A percentile compares a stretch with the other conserved stretches of the same genome.
phyloP scores from a whole-genome alignment of 2,797 vertebrate species.

The Ctenopoma kingsleyae region DNA sequence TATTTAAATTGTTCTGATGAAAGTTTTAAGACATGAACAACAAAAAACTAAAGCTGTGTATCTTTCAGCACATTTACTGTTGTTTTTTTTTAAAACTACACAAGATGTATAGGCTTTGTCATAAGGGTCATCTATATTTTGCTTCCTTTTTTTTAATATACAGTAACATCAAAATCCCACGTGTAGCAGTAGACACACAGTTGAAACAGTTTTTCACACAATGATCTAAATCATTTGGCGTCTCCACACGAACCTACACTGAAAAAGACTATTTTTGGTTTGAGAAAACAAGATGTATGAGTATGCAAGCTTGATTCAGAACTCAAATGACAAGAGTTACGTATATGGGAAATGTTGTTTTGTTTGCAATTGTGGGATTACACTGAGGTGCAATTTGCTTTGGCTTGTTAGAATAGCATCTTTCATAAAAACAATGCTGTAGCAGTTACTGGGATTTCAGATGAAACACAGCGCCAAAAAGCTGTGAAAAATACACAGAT shows the following conservation, averaged over 20 bases:
- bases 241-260: too few species aligned
- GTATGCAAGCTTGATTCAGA: neutral
- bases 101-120: too few species aligned
- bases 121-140: too few species aligned
- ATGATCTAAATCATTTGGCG: neutral
- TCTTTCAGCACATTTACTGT: neutral
- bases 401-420: neutral
- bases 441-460: neutral
- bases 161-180: neutral
- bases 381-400: neutral
- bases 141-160: neutral
- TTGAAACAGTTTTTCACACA: neutral
- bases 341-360: neutral
- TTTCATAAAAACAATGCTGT: neutral
- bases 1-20: neutral
- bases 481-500: too few species aligned
- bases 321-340: neutral
- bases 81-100: too few species aligned
- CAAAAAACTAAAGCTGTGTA: neutral
- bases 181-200: neutral
- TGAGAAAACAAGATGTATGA: too few species aligned
- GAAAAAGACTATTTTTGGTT: too few species aligned
- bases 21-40: neutral
- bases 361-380: neutral
- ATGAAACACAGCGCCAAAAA: neutral